phyloP scores from a whole-genome alignment of 2,797 vertebrate species.

The Hipposideros larvatus region DNA sequence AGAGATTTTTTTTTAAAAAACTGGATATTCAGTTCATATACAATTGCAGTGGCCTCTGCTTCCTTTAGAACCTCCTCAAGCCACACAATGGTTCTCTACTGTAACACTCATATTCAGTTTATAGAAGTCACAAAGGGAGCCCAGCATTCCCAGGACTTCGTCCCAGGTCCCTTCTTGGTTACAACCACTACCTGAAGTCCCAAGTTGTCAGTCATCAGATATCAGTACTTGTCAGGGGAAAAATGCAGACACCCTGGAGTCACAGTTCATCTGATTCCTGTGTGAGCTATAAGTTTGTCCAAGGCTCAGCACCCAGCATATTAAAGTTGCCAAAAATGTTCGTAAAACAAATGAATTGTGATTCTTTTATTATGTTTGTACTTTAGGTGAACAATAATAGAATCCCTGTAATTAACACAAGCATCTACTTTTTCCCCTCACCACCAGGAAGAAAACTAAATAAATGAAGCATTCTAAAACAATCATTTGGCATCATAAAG shows the following conservation, averaged over 20 bases:
- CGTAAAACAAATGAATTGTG: neutral
- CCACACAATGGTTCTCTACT: neutral
- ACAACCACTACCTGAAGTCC: neutral
- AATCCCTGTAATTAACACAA: neutral
- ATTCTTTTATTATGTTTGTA: neutral
- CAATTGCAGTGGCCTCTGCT: neutral
- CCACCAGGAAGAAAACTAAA: conserved; percentile 53
- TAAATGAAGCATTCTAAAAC: conserved; percentile 42
- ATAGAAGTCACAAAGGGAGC: neutral
- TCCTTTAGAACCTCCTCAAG: conserved; percentile 14
- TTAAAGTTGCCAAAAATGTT: neutral
- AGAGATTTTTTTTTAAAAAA: neutral
- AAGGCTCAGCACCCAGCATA: conserved; percentile 16
- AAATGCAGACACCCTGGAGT: neutral
- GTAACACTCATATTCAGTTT: neutral
- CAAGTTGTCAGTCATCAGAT: neutral
- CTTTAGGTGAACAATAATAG: conserved; percentile 46
- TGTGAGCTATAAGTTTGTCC: neutral
- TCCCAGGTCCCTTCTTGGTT: neutral
- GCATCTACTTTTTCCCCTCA: neutral
- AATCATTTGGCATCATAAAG: conserved; percentile 4
- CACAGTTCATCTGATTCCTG: neutral
- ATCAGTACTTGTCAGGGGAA: neutral
- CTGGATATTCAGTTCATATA: neutral
- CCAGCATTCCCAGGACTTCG: neutral